Base-by-base conservation (phyloP, 2,888 invertebrate species). In the Thumatha senex region DNA sequence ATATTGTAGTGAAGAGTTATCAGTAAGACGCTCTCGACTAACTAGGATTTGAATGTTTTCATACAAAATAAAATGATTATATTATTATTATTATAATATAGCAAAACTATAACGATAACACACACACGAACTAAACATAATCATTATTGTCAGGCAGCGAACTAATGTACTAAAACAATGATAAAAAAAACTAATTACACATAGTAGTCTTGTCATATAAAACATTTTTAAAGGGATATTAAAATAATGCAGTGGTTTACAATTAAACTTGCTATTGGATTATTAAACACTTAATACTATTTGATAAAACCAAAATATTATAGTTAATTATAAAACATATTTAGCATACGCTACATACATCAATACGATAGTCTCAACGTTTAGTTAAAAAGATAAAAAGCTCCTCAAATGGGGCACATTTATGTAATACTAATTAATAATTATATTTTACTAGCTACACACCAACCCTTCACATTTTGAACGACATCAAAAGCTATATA, bases 131-230 rank as follows among this genome's bases (percentile, higher is more conserved):
- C 70, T 79, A 78, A 83, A 78, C 54, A 67, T 72, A 76, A 74
- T 58, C 47, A 75, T 84, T 85, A 85, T 86, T 86, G 84, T 86
- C 88, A 77, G 76, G 78, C 86, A 87, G 84, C 85, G 80, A 82
- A 75, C 78, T 77, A 78, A 74, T 70, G 61, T 68, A 76, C 75
- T 78, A 80, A 72, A 68, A 67, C 31, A 51, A 66, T 63, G 58
- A 75, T 66, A 38, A 39, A 70, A n/a, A 71, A 76, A 74, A 77
- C 72, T 76, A 78, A 78, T 62, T 68, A 72, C 70, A 75, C 59
- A 54, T 49, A 63, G 67, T 75, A 82, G 82, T 83, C 80, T 80
- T 80, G 78, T 79, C 78, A 75, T 73, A 74, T 61, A 78, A 79
- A 81, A 75, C 63, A 61, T 61, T 56, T 66, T 62, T 56, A 64